Evolutionary conservation across 2,888 invertebrate species (phyloP), one percentile per base, ranked within the genome.

Genomic region (Patella ulyssiponensis): DNA sequence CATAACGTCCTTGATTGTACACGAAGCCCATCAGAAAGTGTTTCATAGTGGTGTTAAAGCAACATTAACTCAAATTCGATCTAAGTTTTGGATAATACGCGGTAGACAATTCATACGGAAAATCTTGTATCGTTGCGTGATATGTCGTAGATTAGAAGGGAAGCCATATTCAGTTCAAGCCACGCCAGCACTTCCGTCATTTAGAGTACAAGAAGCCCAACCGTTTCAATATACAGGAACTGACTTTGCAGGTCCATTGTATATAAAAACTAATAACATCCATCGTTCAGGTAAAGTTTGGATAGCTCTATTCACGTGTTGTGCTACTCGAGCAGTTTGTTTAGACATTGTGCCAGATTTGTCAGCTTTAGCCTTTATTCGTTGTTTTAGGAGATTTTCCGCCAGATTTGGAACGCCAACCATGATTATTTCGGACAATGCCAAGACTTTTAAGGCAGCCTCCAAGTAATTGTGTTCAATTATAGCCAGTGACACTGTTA

Each of bases 381-480:
- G 3, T 17, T 56, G 56, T n/a, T 56, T 56, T 56, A 56, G 56
- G n/a, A 2, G 75, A 27, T 75, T 75, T 44, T 20, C 12, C 9
- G 23, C 44, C 15, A 9, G 56, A 27, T 69, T 17, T 44, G 53
- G 56, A 12, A 44, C 51, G 17, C 75, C 75, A 9, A 71, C 14
- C 11, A 54, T 69, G 20, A 69, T 75, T 33, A 23, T 56, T 69
- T 69, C 58, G 9, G 75, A 75, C 27, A 75, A 75, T 69, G 75
- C 75, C 5, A 75, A 69, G 20, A 75, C 75, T 14, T 75, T 75
- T 33, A 44, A 69, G 20, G n/a, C 58, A 12, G 75, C 56, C 15
- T 44, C 58, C 9, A n/a, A 44, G 11, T 9, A 58, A 33, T 33
- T 75, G 23, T 23, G 27, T 75, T 20, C 54, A 69, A 23, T 23